phyloP scores from a whole-genome alignment of 2,888 invertebrate species.

The Agonopterix subpropinquella region DNA sequence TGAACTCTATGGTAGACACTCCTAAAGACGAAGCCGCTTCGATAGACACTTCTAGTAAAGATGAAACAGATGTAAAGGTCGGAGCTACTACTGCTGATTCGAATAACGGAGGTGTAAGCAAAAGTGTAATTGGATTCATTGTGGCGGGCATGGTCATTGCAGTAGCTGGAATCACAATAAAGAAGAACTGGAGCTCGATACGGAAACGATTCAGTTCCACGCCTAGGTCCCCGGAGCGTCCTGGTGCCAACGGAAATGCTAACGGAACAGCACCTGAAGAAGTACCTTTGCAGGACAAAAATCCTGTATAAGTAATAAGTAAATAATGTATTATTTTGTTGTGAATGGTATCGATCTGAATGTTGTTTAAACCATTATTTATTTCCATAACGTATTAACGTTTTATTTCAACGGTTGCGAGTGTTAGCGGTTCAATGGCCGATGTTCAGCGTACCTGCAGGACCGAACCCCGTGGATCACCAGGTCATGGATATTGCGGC shows the following conservation, averaged over 20 bases:
- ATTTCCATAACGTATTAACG: slow-evolving; percentile 18
- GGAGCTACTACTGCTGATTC: slow-evolving; percentile 47
- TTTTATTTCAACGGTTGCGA: neutral
- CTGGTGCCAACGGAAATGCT: slow-evolving; percentile 30
- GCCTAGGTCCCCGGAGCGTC: slow-evolving; percentile 46
- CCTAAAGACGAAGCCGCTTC: slow-evolving; percentile 9
- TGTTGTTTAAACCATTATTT: slow-evolving; percentile 30
- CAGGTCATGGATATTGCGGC: neutral
- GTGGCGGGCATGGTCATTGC: slow-evolving; percentile 71
- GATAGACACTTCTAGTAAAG: slow-evolving; percentile 8
- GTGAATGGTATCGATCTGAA: slow-evolving; percentile 61
- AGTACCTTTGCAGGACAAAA: slow-evolving; percentile 63
- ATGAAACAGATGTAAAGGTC: slow-evolving; percentile 36
- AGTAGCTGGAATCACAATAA: slow-evolving; percentile 68
- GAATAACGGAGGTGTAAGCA: slow-evolving; percentile 65
- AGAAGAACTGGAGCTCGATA: slow-evolving; percentile 75
- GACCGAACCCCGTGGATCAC: neutral
- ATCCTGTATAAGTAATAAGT: slow-evolving; percentile 41
- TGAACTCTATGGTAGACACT: slow-evolving; percentile 17
- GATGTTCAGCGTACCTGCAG: neutral
- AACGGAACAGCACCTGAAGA: slow-evolving; percentile 59
- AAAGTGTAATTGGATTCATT: slow-evolving; percentile 70
- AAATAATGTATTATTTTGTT: slow-evolving; percentile 14
- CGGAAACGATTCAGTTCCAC: slow-evolving; percentile 54
- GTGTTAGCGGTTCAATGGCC: neutral